Evolutionary conservation across 2,888 invertebrate genomes (phyloP), one percentile per base, ranked within the genome.

Genomic region (Ditula angustiorana): DNA sequence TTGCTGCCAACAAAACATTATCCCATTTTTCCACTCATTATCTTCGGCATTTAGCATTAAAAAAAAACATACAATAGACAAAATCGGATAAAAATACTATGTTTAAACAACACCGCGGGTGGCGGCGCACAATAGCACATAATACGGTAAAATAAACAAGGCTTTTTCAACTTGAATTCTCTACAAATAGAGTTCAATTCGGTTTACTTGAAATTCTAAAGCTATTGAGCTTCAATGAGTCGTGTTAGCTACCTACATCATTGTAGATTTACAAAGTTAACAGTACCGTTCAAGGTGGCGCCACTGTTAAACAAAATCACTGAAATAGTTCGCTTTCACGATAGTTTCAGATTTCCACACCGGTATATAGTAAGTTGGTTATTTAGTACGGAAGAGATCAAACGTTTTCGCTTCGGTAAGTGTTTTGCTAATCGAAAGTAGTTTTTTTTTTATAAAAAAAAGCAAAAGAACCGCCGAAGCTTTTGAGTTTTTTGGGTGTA

Each of bases 11-110:
- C 76, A 80, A 79, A 70, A 52, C 74, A 68, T 82, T 72, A 85
- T 85, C 82, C 83, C 82, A 85, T 86, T 84, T 81, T 83, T 78
- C 77, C 80, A 75, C 75, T 80, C 78, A 85, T 87, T 85, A 84
- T 77, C 56, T 78, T 67, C 80, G 81, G 78, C 79, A 77, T 82
- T 86, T 85, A 85, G 80, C 71, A 66, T 71, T 71, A 74, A 71
- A 76, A 81, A 81, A 82, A 81, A 75, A 66, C 61, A 52, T 58
- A 76, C 79, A 79, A 84, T 79, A 63, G 71, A 72, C 41, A 53
- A 60, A 67, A 67, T 68, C 62, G 67, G 63, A 70, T 60, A 74
- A 74, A 75, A 78, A 77, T 74, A 69, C 71, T 59, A 53, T 76
- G 73, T 75, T 72, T 76, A 84, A 85, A 84, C 81, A 83, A 75